Evolutionary conservation across 2,113 vertebrate genomes (phyloP).

Genomic region (Leucopsar rothschildi): DNA sequence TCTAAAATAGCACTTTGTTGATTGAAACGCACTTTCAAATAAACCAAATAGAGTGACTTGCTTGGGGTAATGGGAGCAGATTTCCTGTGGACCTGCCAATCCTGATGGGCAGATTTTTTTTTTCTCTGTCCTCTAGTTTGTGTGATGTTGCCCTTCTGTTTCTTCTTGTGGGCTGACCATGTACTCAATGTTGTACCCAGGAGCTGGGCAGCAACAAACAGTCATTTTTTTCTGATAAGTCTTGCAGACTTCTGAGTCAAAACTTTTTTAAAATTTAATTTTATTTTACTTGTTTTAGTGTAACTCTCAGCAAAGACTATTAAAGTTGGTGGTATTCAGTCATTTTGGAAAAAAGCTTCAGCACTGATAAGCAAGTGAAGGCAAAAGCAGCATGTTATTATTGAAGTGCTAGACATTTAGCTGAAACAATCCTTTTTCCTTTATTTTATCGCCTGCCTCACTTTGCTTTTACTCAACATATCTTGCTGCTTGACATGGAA

Average conservation of each 20-base stretch:
- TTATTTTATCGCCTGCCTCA: not conserved
- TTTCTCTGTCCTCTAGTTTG: not conserved
- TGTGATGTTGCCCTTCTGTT: not conserved
- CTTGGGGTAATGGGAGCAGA: not conserved
- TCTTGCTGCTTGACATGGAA: not conserved
- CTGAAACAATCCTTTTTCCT: not conserved
- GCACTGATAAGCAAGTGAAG: not conserved
- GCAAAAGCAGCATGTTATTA: not conserved
- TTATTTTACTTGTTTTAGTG: not conserved
- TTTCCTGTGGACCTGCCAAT: not conserved
- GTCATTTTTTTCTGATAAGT: not conserved
- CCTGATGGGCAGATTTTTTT: not conserved
- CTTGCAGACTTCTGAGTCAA: not conserved
- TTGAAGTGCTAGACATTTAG: not conserved
- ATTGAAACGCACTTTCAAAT: not conserved
- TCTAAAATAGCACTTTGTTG: not conserved
- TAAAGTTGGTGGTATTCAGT: not conserved
- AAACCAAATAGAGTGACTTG: fast-evolving
- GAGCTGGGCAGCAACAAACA: not conserved
- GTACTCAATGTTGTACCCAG: not conserved
- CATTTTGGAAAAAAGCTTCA: not conserved
- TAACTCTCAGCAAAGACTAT: not conserved
- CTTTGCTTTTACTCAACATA: not conserved
- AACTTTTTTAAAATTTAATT: not conserved
- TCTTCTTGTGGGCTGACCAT: not conserved